Percentiles rank a stretch among this genome's conserved stretches.
Conservation (phyloP, 23 tunicate genomes). For the Botrylloides violaceus region DNA sequence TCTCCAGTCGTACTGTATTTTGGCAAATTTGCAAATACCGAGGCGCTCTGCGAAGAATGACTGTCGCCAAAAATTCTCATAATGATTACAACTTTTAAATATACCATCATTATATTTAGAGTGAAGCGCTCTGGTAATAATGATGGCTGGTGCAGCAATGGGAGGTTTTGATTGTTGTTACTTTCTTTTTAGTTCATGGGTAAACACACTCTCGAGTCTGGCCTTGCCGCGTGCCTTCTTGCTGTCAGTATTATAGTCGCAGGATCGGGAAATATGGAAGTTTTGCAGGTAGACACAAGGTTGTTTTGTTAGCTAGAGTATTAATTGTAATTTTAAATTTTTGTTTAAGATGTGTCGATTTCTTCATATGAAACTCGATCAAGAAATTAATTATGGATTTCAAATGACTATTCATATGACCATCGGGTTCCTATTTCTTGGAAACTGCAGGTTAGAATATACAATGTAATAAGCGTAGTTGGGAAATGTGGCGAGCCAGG, state of each 20-base stretch:
- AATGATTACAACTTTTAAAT: too few species aligned
- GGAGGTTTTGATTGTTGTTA: too few species aligned
- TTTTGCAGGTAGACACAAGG: conserved; percentile 41
- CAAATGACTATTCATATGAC: conserved; percentile 94
- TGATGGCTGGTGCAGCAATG: too few species aligned
- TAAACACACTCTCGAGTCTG: conserved; percentile 45
- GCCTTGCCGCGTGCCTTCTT: conserved; percentile 56
- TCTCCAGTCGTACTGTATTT: too few species aligned
- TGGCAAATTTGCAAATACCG: too few species aligned
- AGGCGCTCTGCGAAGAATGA: too few species aligned
- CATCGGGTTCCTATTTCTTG: conserved; percentile 85
- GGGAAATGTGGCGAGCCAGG: too few species aligned
- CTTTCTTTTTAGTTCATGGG: conserved; percentile 37
- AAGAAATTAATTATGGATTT: conserved; percentile 70
- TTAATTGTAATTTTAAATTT: background rate
- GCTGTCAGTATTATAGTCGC: conserved; percentile 75
- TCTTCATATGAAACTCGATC: conserved; percentile 43
- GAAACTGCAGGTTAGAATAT: conserved; percentile 61
- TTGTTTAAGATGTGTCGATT: conserved; percentile 53
- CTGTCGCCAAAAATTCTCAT: too few species aligned
- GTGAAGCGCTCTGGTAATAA: too few species aligned
- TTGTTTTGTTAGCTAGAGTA: background rate
- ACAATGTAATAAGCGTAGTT: background rate
- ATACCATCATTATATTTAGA: too few species aligned
- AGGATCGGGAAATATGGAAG: conserved; percentile 87